phyloP scores from a whole-genome alignment of 1,140 invertebrate species.

The Tetramorium alpestre region DNA sequence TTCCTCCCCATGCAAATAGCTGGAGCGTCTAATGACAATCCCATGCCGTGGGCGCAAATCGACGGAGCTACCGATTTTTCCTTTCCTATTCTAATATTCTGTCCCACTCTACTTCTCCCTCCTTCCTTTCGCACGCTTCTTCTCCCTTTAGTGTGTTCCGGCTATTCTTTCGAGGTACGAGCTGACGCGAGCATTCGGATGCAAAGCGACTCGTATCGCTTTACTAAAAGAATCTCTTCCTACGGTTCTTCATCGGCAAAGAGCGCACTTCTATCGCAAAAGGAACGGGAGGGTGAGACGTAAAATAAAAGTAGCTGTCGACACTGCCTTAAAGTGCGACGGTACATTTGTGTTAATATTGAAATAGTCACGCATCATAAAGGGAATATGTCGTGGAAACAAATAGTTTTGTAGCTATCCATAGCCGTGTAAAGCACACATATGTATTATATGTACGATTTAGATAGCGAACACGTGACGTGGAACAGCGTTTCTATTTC shows the following conservation, averaged over 20 bases:
- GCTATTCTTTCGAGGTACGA: constrained; percentile 52
- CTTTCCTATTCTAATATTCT: constrained; percentile 29
- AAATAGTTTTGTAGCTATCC: constrained; percentile 6
- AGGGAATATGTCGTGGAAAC: background rate
- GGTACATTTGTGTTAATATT: background rate
- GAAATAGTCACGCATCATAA: background rate
- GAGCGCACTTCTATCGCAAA: constrained; percentile 38
- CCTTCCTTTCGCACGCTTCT: background rate
- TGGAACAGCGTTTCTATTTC: constrained; percentile 46
- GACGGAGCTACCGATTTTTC: constrained; percentile 72
- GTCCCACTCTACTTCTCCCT: background rate
- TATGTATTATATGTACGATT: constrained; percentile 19
- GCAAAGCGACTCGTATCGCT: constrained; percentile 76
- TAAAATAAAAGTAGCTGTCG: constrained; percentile 34
- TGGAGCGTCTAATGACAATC: constrained; percentile 76
- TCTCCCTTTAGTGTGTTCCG: constrained; percentile 25
- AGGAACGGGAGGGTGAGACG: background rate
- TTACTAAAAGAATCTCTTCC: constrained; percentile 58
- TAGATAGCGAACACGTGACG: constrained; percentile 26
- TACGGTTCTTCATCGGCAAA: constrained; percentile 39
- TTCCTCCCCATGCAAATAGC: constrained; percentile 76
- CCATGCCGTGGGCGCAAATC: constrained; percentile 73
- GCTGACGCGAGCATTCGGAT: constrained; percentile 69
- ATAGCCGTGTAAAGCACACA: background rate
- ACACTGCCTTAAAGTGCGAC: background rate